A percentile compares a stretch with the other conserved stretches of the same genome.
Conservation (phyloP, 2,797 vertebrate species). For the Enteromius paludinosus region DNA sequence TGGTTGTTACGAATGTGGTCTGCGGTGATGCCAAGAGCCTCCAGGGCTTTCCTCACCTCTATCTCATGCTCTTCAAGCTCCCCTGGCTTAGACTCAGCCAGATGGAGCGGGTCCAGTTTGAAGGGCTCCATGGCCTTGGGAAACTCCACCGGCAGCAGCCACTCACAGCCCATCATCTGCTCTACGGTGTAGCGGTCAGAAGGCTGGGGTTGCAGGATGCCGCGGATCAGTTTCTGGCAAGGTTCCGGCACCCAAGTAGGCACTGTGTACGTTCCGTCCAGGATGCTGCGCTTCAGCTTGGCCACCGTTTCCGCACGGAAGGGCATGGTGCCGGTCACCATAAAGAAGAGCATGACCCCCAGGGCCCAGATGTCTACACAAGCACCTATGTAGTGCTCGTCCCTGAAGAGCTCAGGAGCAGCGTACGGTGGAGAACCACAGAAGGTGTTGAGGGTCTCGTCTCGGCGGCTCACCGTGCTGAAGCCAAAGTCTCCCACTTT, state of each 20-base stretch:
- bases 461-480: constrained; percentile 89
- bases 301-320: constrained; percentile 95
- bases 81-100: constrained; percentile 75
- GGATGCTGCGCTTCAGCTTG: constrained; percentile 93
- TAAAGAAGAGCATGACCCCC: constrained; percentile 94
- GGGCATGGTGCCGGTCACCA: constrained; percentile 91
- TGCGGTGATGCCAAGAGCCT: constrained; percentile 87
- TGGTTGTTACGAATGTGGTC: constrained; percentile 92
- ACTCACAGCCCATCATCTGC: constrained; percentile 90
- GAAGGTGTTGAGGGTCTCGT: constrained; percentile 93
- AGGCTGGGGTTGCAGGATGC: constrained; percentile 87
- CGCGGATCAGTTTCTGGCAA: constrained; percentile 88
- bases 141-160: constrained; percentile 89
- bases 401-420: constrained; percentile 92
- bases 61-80: constrained; percentile 85
- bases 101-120: constrained; percentile 87
- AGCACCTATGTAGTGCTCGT: constrained; percentile 89
- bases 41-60: constrained; percentile 85
- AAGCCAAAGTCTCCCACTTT: constrained; percentile 99
- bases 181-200: constrained; percentile 84
- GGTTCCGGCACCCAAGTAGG: constrained; percentile 85
- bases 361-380: constrained; percentile 95
- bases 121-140: constrained; percentile 87
- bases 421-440: constrained; percentile 97
- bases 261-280: constrained; percentile 86